Conservation (phyloP, 2,113 vertebrate species). For the Gasterosteus nipponicus region DNA sequence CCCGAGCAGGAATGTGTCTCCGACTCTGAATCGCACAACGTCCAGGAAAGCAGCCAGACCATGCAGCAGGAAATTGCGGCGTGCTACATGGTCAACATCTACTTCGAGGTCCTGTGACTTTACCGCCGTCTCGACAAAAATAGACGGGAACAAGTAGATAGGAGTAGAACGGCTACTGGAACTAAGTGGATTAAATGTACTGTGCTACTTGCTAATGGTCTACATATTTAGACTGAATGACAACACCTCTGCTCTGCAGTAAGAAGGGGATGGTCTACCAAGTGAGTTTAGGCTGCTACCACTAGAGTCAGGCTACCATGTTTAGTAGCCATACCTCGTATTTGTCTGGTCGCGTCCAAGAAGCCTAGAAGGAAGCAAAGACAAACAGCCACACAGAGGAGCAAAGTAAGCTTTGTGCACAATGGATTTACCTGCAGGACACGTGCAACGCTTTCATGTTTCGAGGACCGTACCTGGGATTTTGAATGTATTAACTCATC, state of each 20-base stretch:
- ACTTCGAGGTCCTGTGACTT: constrained; percentile 4
- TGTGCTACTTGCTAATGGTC: constrained; percentile 49
- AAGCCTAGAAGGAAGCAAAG: constrained; percentile 91
- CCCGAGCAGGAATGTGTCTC: background rate
- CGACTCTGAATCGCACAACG: background rate
- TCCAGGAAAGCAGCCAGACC: constrained; percentile 38
- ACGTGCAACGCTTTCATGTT: constrained; percentile 14
- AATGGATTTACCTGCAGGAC: constrained; percentile 13
- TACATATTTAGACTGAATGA: constrained; percentile 45
- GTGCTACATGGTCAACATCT: background rate
- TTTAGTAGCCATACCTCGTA: constrained; percentile 95
- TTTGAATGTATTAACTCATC: constrained; percentile 2
- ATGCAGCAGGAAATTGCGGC: constrained; percentile 37
- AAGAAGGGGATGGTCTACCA: constrained; percentile 50
- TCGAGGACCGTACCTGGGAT: background rate
- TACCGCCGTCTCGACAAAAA: constrained; percentile 3
- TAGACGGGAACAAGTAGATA: constrained; percentile 46
- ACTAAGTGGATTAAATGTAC: constrained; percentile 67
- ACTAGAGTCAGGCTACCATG: constrained; percentile 81
- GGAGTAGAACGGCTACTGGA: constrained; percentile 48
- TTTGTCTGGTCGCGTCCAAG: constrained; percentile 97
- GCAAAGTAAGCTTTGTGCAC: constrained; percentile 60
- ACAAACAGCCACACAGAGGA: constrained; percentile 73
- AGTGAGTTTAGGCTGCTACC: constrained; percentile 46
- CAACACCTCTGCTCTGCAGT: constrained; percentile 67